Base-by-base conservation (phyloP, 2,113 vertebrate genomes). In the Columbina picui region DNA sequence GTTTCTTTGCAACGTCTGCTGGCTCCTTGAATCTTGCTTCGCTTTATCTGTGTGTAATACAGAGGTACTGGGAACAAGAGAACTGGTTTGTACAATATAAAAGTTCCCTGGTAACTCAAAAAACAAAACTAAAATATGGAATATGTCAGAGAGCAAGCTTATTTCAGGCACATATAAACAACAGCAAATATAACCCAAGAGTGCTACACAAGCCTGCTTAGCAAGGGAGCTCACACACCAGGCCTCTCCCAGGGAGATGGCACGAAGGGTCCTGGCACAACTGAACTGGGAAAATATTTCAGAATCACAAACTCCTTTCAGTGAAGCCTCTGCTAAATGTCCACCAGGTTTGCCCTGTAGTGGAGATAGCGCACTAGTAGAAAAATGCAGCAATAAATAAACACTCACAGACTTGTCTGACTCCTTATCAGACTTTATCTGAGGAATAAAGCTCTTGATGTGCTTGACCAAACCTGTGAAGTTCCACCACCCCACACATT, bases 81-180 rank as follows among this genome's bases (percentile, higher is more conserved):
- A 12, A 43, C 29, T 67, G 69, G 3, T 57, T 27, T 59, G 4
- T 15, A 6, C 47, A 10, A 22, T 29, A 10, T 12, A 26, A 38
- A 45, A 32, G 22, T 3, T 27, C 59, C 25, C 47, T 71, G 57
- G 45, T 71, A 43, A 81, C 49, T 89, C 38, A 29, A 17, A 9
- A 8, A 26, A 2, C 0, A 0, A 17, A 73, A 41, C 52, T 53
- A 9, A 68, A 88, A 82, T 19, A 6, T 12, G 2, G 2, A 20
- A 4, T 23, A 14, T 10, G 9, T 41, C 87, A 56, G 29, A 84
- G n/a, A 71, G 34, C 49, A 81, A 22, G 21, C 20, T 71, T 34
- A 29, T 81, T 92, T 71, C 41, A 49, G 34, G 47, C 38, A 43
- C 19, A 7, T 6, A 2, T 53, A 84, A 77, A 50, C 26, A 67